phyloP scores from a whole-genome alignment of 2,797 vertebrate genomes.

The Notolabrus celidotus region DNA sequence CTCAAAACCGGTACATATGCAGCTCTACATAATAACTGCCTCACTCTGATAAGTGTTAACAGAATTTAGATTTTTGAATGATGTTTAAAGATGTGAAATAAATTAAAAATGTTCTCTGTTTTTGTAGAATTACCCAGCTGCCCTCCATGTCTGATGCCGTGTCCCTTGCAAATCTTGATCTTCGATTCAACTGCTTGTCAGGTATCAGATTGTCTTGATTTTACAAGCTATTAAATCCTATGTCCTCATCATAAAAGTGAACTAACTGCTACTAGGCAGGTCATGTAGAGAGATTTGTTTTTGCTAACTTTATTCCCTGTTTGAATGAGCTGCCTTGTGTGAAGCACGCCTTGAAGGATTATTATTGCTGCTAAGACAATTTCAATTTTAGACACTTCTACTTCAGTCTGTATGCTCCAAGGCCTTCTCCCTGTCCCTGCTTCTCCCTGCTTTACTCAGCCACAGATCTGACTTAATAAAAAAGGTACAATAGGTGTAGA shows the following conservation, averaged over 20 bases:
- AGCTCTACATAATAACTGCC: not conserved
- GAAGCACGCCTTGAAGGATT: no score
- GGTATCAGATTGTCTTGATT: conserved; percentile 78
- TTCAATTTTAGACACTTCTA: not conserved
- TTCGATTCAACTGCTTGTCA: conserved; percentile 92
- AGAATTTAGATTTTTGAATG: no score
- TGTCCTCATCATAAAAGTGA: not conserved
- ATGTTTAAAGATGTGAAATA: not conserved
- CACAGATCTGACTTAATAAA: conserved; percentile 15
- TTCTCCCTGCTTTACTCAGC: not conserved
- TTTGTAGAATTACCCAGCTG: conserved; percentile 89
- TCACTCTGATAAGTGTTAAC: not conserved
- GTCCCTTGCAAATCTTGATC: conserved; percentile 88
- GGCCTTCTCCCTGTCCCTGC: no score
- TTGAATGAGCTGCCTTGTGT: no score
- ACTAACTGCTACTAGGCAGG: not conserved
- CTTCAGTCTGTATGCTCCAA: no score
- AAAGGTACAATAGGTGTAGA: conserved; percentile 2
- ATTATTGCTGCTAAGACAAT: not conserved
- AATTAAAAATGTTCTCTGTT: conserved; percentile 11
- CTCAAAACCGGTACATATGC: conserved; percentile 89
- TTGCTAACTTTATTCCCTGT: not conserved
- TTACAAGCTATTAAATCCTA: not conserved
- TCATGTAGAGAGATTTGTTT: not conserved
- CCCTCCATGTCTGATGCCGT: conserved; percentile 86